Percentiles rank a stretch among this genome's conserved stretches.
Conservation (phyloP, 2,888 invertebrate species). For the Nemapogon koenigi region DNA sequence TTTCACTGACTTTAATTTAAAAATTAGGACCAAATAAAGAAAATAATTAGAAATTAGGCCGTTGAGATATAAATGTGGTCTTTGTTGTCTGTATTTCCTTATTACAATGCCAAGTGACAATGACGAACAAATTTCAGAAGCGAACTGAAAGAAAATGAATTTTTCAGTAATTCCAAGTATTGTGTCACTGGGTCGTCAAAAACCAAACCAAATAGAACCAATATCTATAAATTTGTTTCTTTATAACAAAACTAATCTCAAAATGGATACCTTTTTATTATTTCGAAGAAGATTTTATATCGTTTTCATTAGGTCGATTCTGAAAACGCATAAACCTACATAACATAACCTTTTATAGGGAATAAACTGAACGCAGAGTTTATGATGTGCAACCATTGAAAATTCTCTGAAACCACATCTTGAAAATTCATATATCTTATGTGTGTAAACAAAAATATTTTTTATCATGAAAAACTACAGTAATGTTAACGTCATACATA, state of each 20-base stretch:
- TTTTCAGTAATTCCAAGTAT: background rate
- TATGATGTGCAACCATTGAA: conserved; percentile 5
- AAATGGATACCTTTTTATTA: too few species aligned
- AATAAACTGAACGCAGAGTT: conserved; percentile 8
- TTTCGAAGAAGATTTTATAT: conserved; percentile 17
- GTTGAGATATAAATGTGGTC: conserved; percentile 16
- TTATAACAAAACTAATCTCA: too few species aligned
- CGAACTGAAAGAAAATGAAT: background rate
- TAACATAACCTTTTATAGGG: conserved; percentile 18
- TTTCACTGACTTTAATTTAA: conserved; percentile 26
- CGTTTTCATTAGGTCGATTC: conserved; percentile 27
- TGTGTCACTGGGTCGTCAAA: too few species aligned
- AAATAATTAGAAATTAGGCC: conserved; percentile 25
- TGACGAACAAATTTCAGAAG: conserved; percentile 2
- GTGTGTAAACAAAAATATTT: too few species aligned
- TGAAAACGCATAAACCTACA: conserved; percentile 49
- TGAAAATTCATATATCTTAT: too few species aligned
- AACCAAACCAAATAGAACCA: too few species aligned
- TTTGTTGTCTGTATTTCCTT: conserved; percentile 6
- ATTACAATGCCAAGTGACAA: conserved; percentile 4
- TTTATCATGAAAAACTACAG: too few species aligned
- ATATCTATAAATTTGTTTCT: too few species aligned
- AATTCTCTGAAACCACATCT: conserved; percentile 2
- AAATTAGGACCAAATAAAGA: conserved; percentile 29
- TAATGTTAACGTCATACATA: too few species aligned